phyloP scores from a whole-genome alignment of 2,113 vertebrate species.

The Halichoerus grypus region DNA sequence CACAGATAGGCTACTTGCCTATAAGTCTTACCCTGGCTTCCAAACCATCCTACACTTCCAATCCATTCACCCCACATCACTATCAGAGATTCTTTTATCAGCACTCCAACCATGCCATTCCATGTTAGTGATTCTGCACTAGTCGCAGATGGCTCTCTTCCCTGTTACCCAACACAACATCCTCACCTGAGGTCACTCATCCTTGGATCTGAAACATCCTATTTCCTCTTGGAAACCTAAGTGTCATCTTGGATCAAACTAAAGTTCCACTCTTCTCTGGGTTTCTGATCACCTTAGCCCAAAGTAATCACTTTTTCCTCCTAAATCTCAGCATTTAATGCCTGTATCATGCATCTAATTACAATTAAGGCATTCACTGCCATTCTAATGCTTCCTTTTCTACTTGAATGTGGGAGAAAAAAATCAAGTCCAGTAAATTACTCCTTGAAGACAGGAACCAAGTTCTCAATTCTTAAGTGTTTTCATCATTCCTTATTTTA shows the following conservation, averaged over 20 bases:
- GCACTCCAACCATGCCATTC: neutral
- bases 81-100: neutral
- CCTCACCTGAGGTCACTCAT: neutral
- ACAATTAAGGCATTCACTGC: neutral
- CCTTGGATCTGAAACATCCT: neutral
- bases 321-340: constrained; percentile 15
- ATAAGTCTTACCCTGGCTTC: neutral
- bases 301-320: neutral
- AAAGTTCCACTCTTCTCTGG: neutral
- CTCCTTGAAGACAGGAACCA: constrained; percentile 22
- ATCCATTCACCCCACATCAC: neutral
- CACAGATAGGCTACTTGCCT: neutral
- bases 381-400: constrained; percentile 14
- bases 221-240: constrained; percentile 5
- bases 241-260: neutral
- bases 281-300: neutral
- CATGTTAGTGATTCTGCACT: neutral
- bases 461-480: neutral
- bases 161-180: constrained; percentile 9
- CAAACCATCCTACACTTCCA: neutral
- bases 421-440: neutral
- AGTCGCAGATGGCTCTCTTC: neutral
- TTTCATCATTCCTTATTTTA: constrained; percentile 57
- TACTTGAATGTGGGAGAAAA: neutral
- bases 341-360: neutral